phyloP scores from a whole-genome alignment of 2,113 vertebrate species.

The Calonectris borealis region DNA sequence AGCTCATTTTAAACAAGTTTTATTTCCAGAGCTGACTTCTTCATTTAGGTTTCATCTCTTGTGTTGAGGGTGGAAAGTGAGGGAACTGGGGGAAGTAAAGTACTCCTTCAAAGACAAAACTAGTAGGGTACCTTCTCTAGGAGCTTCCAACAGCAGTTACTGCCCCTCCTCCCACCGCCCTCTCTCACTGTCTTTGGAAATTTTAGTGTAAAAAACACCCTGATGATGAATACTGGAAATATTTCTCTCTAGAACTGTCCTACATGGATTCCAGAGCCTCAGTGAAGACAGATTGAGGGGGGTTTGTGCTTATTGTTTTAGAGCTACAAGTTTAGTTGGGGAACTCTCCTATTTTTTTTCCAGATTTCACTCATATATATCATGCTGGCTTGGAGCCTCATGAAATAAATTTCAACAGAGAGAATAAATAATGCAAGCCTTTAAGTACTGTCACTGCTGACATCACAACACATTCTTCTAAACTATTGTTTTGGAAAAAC shows the following conservation, averaged over 20 bases:
- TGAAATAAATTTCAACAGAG: background rate
- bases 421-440: background rate
- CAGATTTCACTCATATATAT: background rate
- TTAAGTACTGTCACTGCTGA: background rate
- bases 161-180: background rate
- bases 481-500: background rate
- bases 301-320: background rate
- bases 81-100: background rate
- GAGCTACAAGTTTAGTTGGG: background rate
- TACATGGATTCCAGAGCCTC: background rate
- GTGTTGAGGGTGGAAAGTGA: background rate
- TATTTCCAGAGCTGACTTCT: background rate
- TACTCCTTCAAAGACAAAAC: background rate
- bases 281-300: background rate
- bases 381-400: background rate
- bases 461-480: background rate
- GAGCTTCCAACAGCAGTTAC: background rate
- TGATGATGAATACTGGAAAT: background rate
- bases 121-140: background rate
- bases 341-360: background rate
- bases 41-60: background rate
- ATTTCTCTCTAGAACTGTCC: background rate
- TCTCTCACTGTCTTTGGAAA: background rate
- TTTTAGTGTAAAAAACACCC: background rate
- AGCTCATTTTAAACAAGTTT: background rate